Percentiles rank a stretch among this genome's conserved stretches.
Conservation (phyloP, 1,140 invertebrate genomes). For the Planococcus citri region DNA sequence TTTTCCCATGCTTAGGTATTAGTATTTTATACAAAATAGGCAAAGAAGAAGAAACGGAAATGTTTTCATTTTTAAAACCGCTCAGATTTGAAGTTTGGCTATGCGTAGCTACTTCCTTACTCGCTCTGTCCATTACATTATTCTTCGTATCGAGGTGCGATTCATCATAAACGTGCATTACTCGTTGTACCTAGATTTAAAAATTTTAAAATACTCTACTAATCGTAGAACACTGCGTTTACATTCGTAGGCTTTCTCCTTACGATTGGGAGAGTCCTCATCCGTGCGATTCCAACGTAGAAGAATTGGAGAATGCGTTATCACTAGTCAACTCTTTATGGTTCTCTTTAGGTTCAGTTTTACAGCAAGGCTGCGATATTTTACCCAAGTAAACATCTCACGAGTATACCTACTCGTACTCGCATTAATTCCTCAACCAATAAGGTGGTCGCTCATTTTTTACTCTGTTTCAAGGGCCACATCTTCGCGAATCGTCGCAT, state of each 20-base stretch:
- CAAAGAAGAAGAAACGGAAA: conserved; percentile 52
- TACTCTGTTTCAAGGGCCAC: too few relatives aligned
- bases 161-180: too few relatives aligned
- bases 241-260: conserved; percentile 72
- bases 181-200: too few relatives aligned
- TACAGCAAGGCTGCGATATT: conserved; percentile 86
- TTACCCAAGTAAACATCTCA: conserved; percentile 84
- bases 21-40: conserved; percentile 63
- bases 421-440: too few relatives aligned
- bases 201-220: too few relatives aligned
- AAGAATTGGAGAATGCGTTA: conserved; percentile 77
- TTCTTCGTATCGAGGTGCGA: conserved; percentile 70
- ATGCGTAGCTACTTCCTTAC: conserved; percentile 76
- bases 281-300: conserved; percentile 63
- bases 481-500: conserved; percentile 61
- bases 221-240: too few relatives aligned
- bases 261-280: conserved; percentile 87
- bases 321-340: conserved; percentile 85
- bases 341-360: conserved; percentile 88
- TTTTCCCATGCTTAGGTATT: conserved; percentile 40
- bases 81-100: conserved; percentile 86
- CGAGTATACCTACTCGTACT: conserved; percentile 23
- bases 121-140: conserved; percentile 72
- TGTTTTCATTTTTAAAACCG: conserved; percentile 81
- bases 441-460: too few relatives aligned